Evolutionary conservation across 2,797 vertebrate species (phyloP), one percentile per base, ranked within the genome.

Genomic region (Enteromius fasciolatus): DNA sequence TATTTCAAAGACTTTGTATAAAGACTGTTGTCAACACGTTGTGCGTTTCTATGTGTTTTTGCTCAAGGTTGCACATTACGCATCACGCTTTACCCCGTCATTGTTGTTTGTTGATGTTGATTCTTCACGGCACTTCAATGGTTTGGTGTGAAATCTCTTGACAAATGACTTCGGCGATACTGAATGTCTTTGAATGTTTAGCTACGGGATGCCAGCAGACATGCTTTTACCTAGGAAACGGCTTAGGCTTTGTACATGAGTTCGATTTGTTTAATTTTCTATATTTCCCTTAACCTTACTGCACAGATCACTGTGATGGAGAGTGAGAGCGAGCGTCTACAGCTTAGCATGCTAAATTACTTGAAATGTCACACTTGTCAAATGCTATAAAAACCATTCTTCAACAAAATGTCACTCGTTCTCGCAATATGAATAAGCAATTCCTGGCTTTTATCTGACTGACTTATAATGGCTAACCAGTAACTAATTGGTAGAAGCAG

Each of bases 321-420:
- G 63, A 69, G 31, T 33, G 33, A 64, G 44, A 82, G 46, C 1
- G 14, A 14, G 9, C 4, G 15, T 41, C 67, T 81, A 33, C 67
- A 81, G 83, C 64, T 70, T 61, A 66, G 33, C n/a, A 59, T 78
- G 57, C 50, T 25, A 25, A 81, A 67, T 82, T 72, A 63, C 67
- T 72, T 44, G 7, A 84, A 82, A 80, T 80, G 80, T 80, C 74
- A 75, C 46, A 46, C 57, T 63, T 74, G 66, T 79, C 68, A 76
- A 68, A 69, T 41, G 48, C 41, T 54, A 44, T 33, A 46, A 69
- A 70, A 59, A 46, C 18, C 6, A 23, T 73, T 64, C 28, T 81
- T 81, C 17, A 52, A 57, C 80, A 68, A 85, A 81, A 85, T 85
- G 79, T 41, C 83, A 72, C 25, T 33, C 57, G 83, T 66, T 81